A percentile compares a stretch with the other conserved stretches of the same genome.
These are phyloP conservation scores for Strigops habroptila DNA, from an alignment of 2,113 vertebrate species.

Conservation along the genomic window DNA sequence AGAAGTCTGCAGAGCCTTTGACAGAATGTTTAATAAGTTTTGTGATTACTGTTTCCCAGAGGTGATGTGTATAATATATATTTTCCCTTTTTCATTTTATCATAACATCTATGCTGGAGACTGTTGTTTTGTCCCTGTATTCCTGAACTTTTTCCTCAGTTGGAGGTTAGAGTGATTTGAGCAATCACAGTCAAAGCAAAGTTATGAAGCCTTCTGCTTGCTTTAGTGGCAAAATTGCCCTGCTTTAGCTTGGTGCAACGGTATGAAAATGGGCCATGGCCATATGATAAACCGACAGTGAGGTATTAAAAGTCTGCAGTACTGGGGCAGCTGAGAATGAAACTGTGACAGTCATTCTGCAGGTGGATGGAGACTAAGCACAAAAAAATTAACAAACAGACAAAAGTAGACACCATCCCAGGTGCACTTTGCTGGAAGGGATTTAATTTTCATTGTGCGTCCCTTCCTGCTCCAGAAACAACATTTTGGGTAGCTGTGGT, in stretches of 20 bases:
- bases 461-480: not conserved
- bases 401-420: not conserved
- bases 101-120: slow-evolving; percentile 37
- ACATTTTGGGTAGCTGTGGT: not conserved
- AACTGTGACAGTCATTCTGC: not conserved
- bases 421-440: not conserved
- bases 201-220: not conserved
- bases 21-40: slow-evolving; percentile 77
- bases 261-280: not conserved
- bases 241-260: accelerated
- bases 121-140: slow-evolving; percentile 56
- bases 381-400: not conserved
- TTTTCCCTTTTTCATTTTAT: slow-evolving; percentile 61
- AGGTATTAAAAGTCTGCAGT: not conserved
- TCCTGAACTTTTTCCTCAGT: slow-evolving; percentile 56
- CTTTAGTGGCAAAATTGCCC: not conserved
- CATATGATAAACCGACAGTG: not conserved
- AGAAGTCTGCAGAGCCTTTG: slow-evolving; percentile 65
- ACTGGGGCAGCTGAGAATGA: not conserved
- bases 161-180: slow-evolving; percentile 41
- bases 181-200: not conserved
- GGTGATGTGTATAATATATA: slow-evolving; percentile 70
- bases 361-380: not conserved
- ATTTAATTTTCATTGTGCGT: not conserved
- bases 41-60: slow-evolving; percentile 70